Evolutionary conservation across 92 coral and sea anemone species (phyloP).

Genomic region (Porites cylindrica): DNA sequence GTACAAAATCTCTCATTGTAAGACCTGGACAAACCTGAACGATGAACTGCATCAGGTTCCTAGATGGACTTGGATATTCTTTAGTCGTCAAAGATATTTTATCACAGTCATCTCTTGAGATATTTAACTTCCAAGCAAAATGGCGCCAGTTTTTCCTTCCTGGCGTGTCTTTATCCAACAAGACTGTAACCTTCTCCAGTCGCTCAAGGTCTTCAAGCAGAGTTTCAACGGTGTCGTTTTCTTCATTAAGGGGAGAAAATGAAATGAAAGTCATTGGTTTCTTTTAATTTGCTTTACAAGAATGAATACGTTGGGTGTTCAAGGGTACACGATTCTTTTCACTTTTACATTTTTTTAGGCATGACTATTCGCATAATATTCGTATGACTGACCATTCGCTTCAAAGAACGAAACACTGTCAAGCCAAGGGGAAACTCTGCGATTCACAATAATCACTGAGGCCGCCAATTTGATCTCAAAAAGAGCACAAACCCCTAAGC

Average conservation of each 20-base stretch:
- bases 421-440: too few species aligned
- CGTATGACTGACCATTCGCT: too few species aligned
- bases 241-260: neutral
- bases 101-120: neutral
- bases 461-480: too few species aligned
- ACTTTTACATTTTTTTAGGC: too few species aligned
- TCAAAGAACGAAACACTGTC: too few species aligned
- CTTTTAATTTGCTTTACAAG: too few species aligned
- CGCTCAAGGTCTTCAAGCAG: neutral
- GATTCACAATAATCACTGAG: too few species aligned
- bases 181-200: neutral
- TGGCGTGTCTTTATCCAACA: slow-evolving; percentile 3
- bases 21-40: neutral
- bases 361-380: too few species aligned
- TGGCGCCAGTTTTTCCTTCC: neutral
- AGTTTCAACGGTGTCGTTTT: neutral
- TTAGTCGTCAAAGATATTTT: neutral
- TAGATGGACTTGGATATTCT: slow-evolving; percentile 4
- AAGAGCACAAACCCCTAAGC: too few species aligned
- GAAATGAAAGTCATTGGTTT: too few species aligned
- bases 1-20: neutral
- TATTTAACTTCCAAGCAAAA: neutral
- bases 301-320: neutral
- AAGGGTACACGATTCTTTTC: too few species aligned
- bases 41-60: neutral